Evolutionary conservation across 2,797 vertebrate species (phyloP).

Genomic region (Chlorospingus semifuscus): DNA sequence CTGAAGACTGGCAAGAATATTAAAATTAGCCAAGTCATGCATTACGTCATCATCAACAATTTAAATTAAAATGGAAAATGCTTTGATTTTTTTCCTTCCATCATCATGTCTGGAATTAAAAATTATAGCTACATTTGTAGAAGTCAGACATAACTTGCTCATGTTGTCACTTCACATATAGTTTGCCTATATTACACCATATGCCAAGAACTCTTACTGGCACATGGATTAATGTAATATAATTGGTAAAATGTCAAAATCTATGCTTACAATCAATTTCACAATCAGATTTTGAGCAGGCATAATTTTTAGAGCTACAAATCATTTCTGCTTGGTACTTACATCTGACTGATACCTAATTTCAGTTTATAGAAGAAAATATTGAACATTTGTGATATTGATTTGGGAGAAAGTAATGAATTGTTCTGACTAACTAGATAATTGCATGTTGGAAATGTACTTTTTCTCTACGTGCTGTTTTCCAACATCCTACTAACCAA

Average conservation of each 20-base stretch:
- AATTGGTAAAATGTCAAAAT: constrained; percentile 48
- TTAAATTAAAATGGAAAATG: constrained; percentile 34
- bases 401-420: background rate
- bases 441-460: background rate
- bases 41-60: background rate
- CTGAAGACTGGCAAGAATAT: background rate
- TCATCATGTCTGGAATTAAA: background rate
- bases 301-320: constrained; percentile 13
- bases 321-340: constrained; percentile 1
- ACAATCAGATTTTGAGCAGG: background rate
- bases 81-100: background rate
- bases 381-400: constrained; percentile 22
- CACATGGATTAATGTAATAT: constrained; percentile 15
- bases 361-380: constrained; percentile 17
- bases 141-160: background rate
- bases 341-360: background rate
- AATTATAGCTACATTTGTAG: background rate
- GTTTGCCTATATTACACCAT: constrained; percentile 13
- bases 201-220: background rate
- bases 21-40: background rate
- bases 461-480: background rate
- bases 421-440: background rate
- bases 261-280: constrained; percentile 25
- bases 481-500: background rate
- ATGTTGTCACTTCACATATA: constrained; percentile 41